Percentiles rank a stretch among this genome's conserved stretches.
Conservation (phyloP, 2,888 invertebrate species). For the Nemoura dubitans region DNA sequence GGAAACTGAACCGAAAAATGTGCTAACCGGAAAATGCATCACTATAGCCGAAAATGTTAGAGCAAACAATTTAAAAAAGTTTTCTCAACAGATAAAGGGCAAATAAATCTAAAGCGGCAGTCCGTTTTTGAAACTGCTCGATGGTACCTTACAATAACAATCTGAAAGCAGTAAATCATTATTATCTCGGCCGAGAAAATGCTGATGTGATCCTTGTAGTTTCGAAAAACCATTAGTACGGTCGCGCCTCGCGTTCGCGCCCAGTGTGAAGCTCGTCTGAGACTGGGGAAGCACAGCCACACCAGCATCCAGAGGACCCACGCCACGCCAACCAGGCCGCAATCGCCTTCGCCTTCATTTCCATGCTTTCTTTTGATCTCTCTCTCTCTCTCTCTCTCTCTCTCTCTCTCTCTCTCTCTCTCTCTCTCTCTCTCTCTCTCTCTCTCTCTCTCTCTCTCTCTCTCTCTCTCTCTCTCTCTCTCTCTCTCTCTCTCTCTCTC, state of each 20-base stretch:
- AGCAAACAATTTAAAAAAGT: slow-evolving; percentile 38
- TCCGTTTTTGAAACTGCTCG: neutral
- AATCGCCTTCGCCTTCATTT: neutral
- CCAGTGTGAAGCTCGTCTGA: neutral
- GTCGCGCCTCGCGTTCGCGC: neutral
- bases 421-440: neutral
- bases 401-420: neutral
- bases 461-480: neutral
- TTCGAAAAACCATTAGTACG: slow-evolving; percentile 34
- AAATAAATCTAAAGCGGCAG: slow-evolving; percentile 33
- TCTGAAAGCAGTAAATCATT: slow-evolving; percentile 17
- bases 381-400: neutral
- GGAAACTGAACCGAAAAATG: slow-evolving; percentile 34
- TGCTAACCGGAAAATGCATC: slow-evolving; percentile 35
- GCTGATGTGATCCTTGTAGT: slow-evolving; percentile 33
- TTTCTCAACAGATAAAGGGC: slow-evolving; percentile 33
- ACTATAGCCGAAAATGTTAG: slow-evolving; percentile 30
- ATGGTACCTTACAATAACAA: slow-evolving; percentile 21
- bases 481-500: neutral
- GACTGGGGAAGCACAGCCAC: too few relatives aligned
- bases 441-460: neutral
- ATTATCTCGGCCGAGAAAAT: slow-evolving; percentile 25
- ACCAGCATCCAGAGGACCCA: too few relatives aligned
- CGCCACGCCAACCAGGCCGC: too few relatives aligned
- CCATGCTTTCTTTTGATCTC: neutral